phyloP scores from a whole-genome alignment of 2,888 invertebrate species.

The Meandrusa payeni region DNA sequence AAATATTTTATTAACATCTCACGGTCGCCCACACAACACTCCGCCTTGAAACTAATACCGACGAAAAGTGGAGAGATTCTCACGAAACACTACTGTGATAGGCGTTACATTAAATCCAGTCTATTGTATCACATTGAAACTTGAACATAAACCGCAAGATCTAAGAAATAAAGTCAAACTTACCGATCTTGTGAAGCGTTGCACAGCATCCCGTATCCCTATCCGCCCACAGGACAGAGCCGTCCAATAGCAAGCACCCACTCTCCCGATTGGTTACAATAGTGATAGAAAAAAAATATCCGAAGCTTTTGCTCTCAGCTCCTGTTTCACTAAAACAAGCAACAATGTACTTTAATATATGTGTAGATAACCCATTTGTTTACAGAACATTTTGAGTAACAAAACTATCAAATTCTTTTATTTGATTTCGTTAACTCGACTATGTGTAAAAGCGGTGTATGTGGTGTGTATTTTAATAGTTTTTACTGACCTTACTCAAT shows the following conservation, averaged over 20 bases:
- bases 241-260: conserved; percentile 51
- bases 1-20: conserved; percentile 27
- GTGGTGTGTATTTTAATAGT: too few species aligned
- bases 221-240: conserved; percentile 50
- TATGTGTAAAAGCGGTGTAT: too few species aligned
- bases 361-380: conserved; percentile 10
- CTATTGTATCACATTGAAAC: conserved; percentile 39
- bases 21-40: conserved; percentile 54
- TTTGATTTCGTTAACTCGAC: too few species aligned
- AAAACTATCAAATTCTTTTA: too few species aligned
- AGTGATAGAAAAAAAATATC: conserved; percentile 45
- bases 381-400: neutral
- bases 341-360: conserved; percentile 25
- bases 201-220: conserved; percentile 55
- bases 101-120: conserved; percentile 55
- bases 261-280: conserved; percentile 66
- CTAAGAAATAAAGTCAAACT: conserved; percentile 48
- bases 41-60: conserved; percentile 61
- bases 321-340: conserved; percentile 50
- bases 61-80: conserved; percentile 46
- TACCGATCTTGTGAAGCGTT: conserved; percentile 35
- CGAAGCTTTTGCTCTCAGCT: conserved; percentile 52
- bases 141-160: conserved; percentile 49
- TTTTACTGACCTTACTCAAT: too few species aligned
- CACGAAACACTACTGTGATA: conserved; percentile 48